Base-by-base conservation (phyloP, 1,140 invertebrate species). In the Trinorchestia longiramus region DNA sequence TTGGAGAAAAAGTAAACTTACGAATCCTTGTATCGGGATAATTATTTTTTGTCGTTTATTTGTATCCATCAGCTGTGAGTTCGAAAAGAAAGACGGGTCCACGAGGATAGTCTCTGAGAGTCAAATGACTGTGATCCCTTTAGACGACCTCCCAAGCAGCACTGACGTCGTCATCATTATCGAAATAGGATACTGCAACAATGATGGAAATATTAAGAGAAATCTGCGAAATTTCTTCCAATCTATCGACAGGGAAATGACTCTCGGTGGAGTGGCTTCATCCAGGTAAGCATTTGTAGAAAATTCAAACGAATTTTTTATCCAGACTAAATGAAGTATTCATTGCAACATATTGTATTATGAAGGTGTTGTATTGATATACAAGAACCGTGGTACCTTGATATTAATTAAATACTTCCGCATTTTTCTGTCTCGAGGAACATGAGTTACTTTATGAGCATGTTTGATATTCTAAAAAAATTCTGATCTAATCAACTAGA, bases 151-250 rank as follows among this genome's bases (percentile, higher is more conserved):
- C 1, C 97, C 97, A 4, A 97, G 97, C 87, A 97, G 97, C 4
- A 97, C 97, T 36, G 98, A 98, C 97, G 97, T 98, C 95, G 97
- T 98, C 40, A 97, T 98, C 96, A 97, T 98, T n/a, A 97, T 98
- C 4, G 98, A 98, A 97, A 97, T 98, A 91, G 97, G 97, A 19
- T 57, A 95, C 0, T 98, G 97, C 96, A 96, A 96, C 87, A 41
- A 97, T 97, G 62, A 87, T 62, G 95, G 95, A 8, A 57, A 91
- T n/a, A 47, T 95, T 94, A 96, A 96, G 43, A 96, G 95, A n/a
- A 96, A 96, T 19, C 42, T 96, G 6, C 96, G 95, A 43, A 95
- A 95, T 44, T 96, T 96, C 95, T 92, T 96, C 62, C 95, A 44
- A 62, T 91, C 88, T 96, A 96, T 97, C 23, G 97, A 97, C 43